These are phyloP conservation scores for Archaeoteleia sp. DNA, from an alignment of 2,888 invertebrate genomes.

Conservation along the genomic window DNA sequence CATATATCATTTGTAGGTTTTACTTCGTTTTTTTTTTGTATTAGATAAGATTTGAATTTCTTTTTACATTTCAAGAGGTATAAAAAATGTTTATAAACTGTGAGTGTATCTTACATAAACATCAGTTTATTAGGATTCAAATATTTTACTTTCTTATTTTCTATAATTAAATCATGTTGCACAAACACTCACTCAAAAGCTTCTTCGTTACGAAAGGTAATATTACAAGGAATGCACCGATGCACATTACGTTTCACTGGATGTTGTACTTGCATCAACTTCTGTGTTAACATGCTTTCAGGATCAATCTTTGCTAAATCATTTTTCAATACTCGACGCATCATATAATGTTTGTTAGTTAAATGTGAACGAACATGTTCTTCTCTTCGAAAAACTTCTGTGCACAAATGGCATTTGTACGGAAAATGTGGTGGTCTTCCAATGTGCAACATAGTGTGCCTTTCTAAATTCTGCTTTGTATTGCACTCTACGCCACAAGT, in stretches of 20 bases:
- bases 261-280: slow-evolving; percentile 30
- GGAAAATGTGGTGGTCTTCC: slow-evolving; percentile 60
- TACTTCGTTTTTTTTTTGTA: no score
- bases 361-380: slow-evolving; percentile 60
- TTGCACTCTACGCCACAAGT: slow-evolving; percentile 55
- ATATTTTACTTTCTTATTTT: no score
- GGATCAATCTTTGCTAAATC: no score
- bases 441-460: slow-evolving; percentile 57
- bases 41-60: no score
- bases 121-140: background rate
- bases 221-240: slow-evolving; percentile 59
- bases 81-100: no score
- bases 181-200: slow-evolving; percentile 57
- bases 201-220: slow-evolving; percentile 61
- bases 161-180: background rate
- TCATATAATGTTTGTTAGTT: slow-evolving; percentile 44
- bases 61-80: no score
- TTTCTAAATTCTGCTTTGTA: slow-evolving; percentile 27
- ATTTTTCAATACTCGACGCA: no score
- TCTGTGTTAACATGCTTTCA: slow-evolving; percentile 23
- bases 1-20: no score
- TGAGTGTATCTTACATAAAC: no score
- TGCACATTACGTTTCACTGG: slow-evolving; percentile 31
- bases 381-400: slow-evolving; percentile 60
- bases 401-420: slow-evolving; percentile 65